Base-by-base conservation (phyloP, 2,888 invertebrate genomes). In the Dione vanillae region DNA sequence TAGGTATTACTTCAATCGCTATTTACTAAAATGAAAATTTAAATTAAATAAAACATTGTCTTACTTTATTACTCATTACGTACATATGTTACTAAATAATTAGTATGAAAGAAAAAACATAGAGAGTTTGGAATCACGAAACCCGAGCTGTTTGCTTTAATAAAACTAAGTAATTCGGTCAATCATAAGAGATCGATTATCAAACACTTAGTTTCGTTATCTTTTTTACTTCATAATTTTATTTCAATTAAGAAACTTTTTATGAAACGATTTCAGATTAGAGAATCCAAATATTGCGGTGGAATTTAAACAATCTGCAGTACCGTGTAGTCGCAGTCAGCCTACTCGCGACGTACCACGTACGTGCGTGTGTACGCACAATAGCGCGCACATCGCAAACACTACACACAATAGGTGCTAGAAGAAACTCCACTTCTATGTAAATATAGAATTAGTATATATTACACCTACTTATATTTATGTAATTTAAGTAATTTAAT, bases 401-500 rank as follows among this genome's bases (percentile, higher is more conserved):
- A 47, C 10, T 16, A 47, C 16, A n/a, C 5, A 45, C n/a, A 47
- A 8, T 20, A 3, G 16, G n/a, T n/a, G 37, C 47, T 11, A 10
- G 0, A 27, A 16, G 16, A 37, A n/a, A 7, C 35, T 56, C 35
- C 37, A 35, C n/a, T 14, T 51, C 16, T 35, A 35, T 54, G 56
- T 56, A 56, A 56, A 56, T 56, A 56, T 56, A 37, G 56, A 16
- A 16, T n/a, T 37, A 56, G 61, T 1, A 12, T 16, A 37, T 27
- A 27, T 27, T 27, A 27, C 27, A 27, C 27, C 27, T 12, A 37
- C 37, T 49, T 64, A 40, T 49, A 49, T 40, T 64, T 64, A 64
- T 64, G 37, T 74, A 71, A 59, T 27, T 10, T 70, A 67, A 45
- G 35, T 69, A 67, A 66, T 3, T 45, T 69, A 67, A 59, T 61